A percentile compares a stretch with the other conserved stretches of the same genome.
phyloP scores from a whole-genome alignment of 2,113 vertebrate species.

The Chinchilla lanigera region DNA sequence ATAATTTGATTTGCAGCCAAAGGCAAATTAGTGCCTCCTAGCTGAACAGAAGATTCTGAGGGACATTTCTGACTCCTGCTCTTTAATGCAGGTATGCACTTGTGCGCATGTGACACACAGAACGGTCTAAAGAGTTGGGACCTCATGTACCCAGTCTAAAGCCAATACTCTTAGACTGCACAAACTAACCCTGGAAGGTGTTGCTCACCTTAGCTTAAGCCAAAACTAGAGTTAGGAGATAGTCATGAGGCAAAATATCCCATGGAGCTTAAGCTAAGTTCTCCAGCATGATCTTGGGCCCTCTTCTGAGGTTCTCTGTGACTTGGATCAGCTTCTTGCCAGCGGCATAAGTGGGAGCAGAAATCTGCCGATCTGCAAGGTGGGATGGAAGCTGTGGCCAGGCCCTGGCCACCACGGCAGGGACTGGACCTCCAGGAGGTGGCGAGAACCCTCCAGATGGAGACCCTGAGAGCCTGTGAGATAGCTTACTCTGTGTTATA shows the following conservation, averaged over 20 bases:
- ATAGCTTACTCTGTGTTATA: neutral
- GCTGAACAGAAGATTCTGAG: neutral
- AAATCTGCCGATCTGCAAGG: neutral
- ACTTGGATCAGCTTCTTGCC: neutral
- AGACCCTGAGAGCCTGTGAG: too few species aligned
- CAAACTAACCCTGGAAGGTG: neutral
- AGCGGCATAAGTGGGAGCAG: too few species aligned
- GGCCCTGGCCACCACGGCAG: too few species aligned
- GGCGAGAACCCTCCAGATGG: neutral
- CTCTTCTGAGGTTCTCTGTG: neutral
- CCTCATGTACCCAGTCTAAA: neutral
- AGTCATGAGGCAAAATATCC: neutral
- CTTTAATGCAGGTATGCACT: too few species aligned
- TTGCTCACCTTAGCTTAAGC: neutral
- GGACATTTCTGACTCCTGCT: too few species aligned
- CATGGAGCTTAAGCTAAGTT: too few species aligned
- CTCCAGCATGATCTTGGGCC: accelerated
- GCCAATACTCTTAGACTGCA: neutral
- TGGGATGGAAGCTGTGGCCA: accelerated
- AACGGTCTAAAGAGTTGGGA: too few species aligned
- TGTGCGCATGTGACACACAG: accelerated
- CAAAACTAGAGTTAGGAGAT: neutral
- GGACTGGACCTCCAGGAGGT: neutral
- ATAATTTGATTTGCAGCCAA: neutral
- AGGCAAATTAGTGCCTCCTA: neutral